Evolutionary conservation across 2,113 vertebrate species (phyloP), one percentile per base, ranked within the genome.

Genomic region (Sula dactylatra): DNA sequence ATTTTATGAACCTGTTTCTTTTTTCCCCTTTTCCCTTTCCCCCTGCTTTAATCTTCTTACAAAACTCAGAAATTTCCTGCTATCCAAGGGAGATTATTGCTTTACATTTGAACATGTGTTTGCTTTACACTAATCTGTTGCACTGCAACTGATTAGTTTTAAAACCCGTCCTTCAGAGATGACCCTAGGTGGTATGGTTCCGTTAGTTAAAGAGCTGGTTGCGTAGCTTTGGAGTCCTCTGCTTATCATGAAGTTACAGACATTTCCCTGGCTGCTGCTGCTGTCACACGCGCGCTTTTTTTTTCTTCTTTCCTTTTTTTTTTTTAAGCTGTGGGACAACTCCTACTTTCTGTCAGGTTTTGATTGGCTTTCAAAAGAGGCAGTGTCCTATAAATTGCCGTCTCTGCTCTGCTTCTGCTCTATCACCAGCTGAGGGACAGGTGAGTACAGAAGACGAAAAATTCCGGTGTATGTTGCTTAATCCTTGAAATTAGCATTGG

Each of bases 321-420:
- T 66, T 73, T 56, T 70, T 78, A 85, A 95, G 79, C 88, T 96
- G 67, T 69, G 78, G 62, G 97, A 90, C 97, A 97, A 97, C 98
- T 90, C 98, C 97, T 96, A 90, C 97, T 93, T 88, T 86, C 52
- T 42, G 38, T 32, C 65, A 32, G 55, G 16, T 59, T 95, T 70
- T 88, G 66, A 98, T 98, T 98, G 97, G 98, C 94, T 92, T 92
- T 78, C 73, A 15, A 44, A 85, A 82, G 97, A 97, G 98, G 97
- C 97, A 74, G 97, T 96, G 97, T 91, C 96, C 97, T 97, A 97
- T 98, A 98, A 97, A 98, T 97, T 92, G 38, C 79, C 56, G 16
- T 45, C 36, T 54, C 62, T 1, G 0, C 54, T 44, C 44, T 76
- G 50, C 71, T 86, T 82, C 82, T 88, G 61, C 72, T 56, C 56